Evolutionary conservation across 2,113 vertebrate genomes (phyloP), one percentile per base, ranked within the genome.

Genomic region (Albula goreensis): DNA sequence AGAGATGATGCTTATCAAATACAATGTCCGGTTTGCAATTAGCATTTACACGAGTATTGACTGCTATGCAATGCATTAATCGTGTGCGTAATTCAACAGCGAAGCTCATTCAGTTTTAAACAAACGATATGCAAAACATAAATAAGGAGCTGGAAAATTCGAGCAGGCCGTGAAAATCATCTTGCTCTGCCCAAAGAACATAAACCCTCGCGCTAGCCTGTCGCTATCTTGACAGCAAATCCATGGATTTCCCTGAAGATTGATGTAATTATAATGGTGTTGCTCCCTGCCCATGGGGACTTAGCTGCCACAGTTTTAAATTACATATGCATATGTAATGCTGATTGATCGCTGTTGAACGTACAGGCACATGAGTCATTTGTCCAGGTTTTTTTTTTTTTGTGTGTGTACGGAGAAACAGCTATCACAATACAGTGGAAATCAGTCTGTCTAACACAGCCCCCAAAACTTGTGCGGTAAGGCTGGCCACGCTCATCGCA

Each of bases 311-410:
- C 5, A 22, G 2, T 70, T 17, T 4, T 74, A 31, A 74, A 74
- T 74, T 74, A 8, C 70, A 31, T 8, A 74, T 74, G 70, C 70
- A 74, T 74, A 74, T 74, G 6, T 74, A 74, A 22, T 22, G 17
- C 81, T 74, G 83, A 88, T 86, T 86, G 83, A 88, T 88, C 87
- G 79, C 84, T 57, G 80, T 78, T 86, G 87, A 88, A 88, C 31
- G 31, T 41, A 41, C 31, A 41, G 31, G 31, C 31, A 41, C 85
- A 88, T 80, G 56, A 31, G 70, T 31, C n/a, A 25, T 74, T 74
- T 74, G 60, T 66, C 17, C 60, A 0, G 17, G 60, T 66, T 66
- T 66, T 66, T 41, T 41, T 41, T 41, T 41, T 41, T 41, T 41
- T 41, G 0, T 41, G 31, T n/a, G 15, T 15, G 17, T 66, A 19